phyloP scores from a whole-genome alignment of 2,113 vertebrate genomes.

The Sitta europaea region DNA sequence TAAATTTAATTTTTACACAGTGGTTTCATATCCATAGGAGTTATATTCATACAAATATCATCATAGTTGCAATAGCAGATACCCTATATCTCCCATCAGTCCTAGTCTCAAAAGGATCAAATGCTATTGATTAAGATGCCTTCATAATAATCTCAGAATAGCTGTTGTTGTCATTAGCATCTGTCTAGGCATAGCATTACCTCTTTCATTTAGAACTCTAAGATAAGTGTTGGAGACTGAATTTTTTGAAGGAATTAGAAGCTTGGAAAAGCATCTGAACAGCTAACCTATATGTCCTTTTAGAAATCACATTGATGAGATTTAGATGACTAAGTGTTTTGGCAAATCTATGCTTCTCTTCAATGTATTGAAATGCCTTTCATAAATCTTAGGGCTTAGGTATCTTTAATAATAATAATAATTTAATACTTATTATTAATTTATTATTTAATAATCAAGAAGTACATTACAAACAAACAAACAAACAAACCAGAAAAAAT shows the following conservation, averaged over 20 bases:
- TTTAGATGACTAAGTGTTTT: not conserved
- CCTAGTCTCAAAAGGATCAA: not conserved
- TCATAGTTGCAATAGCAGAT: not conserved
- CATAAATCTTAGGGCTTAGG: not conserved
- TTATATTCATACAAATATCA: not conserved
- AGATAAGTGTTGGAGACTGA: not conserved
- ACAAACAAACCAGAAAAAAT: not conserved
- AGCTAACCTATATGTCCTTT: not conserved
- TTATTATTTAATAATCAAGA: too few species aligned
- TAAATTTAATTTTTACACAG: not conserved
- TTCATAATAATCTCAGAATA: not conserved
- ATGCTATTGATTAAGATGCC: not conserved
- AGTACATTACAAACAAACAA: not conserved
- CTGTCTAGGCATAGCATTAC: not conserved
- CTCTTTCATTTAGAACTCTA: not conserved
- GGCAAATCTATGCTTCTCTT: not conserved
- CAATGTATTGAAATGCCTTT: not conserved
- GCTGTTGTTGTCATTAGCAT: not conserved
- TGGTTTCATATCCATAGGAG: not conserved
- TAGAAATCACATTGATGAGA: not conserved
- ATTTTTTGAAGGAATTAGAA: not conserved
- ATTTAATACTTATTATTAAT: too few species aligned
- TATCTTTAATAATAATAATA: not conserved
- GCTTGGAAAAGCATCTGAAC: not conserved
- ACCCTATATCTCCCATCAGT: not conserved